A percentile compares a stretch with the other conserved stretches of the same genome.
These are phyloP conservation scores for Fragum sueziense DNA, from an alignment of 2,888 invertebrate species.

Conservation along the genomic window DNA sequence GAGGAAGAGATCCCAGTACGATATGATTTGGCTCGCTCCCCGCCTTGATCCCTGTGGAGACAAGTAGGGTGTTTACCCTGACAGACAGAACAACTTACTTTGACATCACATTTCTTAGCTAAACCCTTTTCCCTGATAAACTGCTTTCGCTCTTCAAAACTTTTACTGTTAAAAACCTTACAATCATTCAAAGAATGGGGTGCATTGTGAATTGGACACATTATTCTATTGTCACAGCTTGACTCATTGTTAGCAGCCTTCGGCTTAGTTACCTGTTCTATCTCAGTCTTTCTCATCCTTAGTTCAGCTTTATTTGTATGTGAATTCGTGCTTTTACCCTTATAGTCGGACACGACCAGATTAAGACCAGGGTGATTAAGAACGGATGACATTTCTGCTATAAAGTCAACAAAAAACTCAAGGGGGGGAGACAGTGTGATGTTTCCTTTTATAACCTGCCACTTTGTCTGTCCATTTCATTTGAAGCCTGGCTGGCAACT, in stretches of 20 bases:
- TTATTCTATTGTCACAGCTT: too few species aligned
- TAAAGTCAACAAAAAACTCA: slow-evolving; percentile 24
- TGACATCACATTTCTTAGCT: not conserved
- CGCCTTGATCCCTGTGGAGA: slow-evolving; percentile 4
- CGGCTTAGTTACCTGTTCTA: too few species aligned
- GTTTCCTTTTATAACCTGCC: slow-evolving; percentile 21
- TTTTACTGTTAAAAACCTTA: slow-evolving; percentile 11
- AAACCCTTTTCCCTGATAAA: slow-evolving; percentile 20
- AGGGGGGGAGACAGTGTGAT: slow-evolving; percentile 30
- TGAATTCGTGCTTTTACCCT: too few species aligned
- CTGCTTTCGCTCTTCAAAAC: slow-evolving; percentile 10
- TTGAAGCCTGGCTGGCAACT: slow-evolving; percentile 37
- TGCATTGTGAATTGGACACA: not conserved
- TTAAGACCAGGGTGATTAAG: slow-evolving; percentile 37
- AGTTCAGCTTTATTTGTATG: too few species aligned
- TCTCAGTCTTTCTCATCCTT: too few species aligned
- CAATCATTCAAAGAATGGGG: slow-evolving; percentile 21
- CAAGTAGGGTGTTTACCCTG: not conserved
- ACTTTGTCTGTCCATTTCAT: slow-evolving; percentile 48
- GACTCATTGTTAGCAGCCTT: too few species aligned
- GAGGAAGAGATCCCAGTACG: not conserved
- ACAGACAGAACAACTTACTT: slow-evolving; percentile 1
- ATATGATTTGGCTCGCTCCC: slow-evolving; percentile 12
- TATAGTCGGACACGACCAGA: too few species aligned
- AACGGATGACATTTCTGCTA: slow-evolving; percentile 14